Evolutionary conservation across 1,140 invertebrate species (phyloP), one percentile per base, ranked within the genome.

Genomic region (Cherax destructor): DNA sequence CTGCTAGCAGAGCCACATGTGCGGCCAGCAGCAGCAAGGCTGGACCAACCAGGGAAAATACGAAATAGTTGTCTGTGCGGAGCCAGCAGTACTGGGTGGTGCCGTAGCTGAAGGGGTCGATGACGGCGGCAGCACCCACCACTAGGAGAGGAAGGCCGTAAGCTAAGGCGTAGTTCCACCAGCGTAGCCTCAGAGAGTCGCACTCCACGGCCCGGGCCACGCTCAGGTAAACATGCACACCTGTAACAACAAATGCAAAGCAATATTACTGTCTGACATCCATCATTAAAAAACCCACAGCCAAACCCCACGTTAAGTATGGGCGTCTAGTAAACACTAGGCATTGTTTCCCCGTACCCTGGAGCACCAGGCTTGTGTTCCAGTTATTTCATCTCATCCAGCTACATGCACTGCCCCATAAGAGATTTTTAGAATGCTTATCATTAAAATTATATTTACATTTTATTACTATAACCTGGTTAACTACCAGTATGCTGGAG

Each of bases 211-310:
- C 98, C 95, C 99, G 97, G 93, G 99, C 97, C 91, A 99, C 95
- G 97, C 99, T 98, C 74, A 98, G 96, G 95, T 99, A 99, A 11
- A 99, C 95, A 95, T 99, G 98, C 94, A 98, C 97, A 92, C 98
- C 98, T 97, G 96, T 93, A 94, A 95, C 93, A 84, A 18, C 59
- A 11, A 4, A 3, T 9, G 3, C 9, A 16, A 59, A 59, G 3
- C 9, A 1, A 59, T 59, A 59, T 59, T 59, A 59, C 1, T 59
- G 56, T 59, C 16, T 59, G 56, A 59, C 16, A 59, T 10, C 56
- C 16, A 59, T 59, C 9, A 59, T 16, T 10, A 59, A 59, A 59
- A 59, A 59, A 10, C 30, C 2, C 30, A 41, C 0, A 41, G 30
- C 30, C 30, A 41, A 41, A 41, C 30, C 30, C 30, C 30, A n/a